Base-by-base conservation (phyloP, 2,888 invertebrate genomes). In the Drosophila mulleri region DNA sequence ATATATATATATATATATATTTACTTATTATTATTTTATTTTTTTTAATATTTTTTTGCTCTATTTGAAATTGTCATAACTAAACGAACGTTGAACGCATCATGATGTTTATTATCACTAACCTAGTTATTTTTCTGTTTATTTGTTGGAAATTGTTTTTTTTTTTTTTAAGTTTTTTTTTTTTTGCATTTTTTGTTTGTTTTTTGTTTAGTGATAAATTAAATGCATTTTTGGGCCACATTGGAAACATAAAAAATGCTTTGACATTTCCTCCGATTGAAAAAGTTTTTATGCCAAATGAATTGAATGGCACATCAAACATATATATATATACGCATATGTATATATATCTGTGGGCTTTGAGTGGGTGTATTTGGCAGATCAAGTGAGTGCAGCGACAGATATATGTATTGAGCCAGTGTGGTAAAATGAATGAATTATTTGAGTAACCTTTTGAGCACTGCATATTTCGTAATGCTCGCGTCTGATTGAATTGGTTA, bases 11-110 rank as follows among this genome's bases (percentile, higher is more conserved):
- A 23, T 53, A 16, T 52, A 16, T 52, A n/a, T 54, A n/a, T n/a
- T 0, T n/a, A 6, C 39, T 37, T 16, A 4, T 39, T 35, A n/a
- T n/a, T n/a, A n/a, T 35, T 20, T 23, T 53, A 23, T 7, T 3
- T 12, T 23, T n/a, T 37, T 37, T 5, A 0, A 12, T 37, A 9
- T 16, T 41, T 54, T 23, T 18, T 41, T 54, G 18, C 26, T 26
- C 68, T 67, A 68, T 52, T 63, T 67, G 60, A 60, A 73, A 86
- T 86, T 86, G 64, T 73, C 86, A 83, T 86, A 83, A 86, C 87
- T 83, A 88, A 83, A 83, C 72, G 83, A 80, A 88, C 83, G 86
- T 88, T 88, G 72, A 88, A 83, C 88, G 86, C 83, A 75, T 88
- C 83, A 75, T 88, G 72, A 68, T 78, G 83, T 80, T 83, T 87